phyloP scores from a whole-genome alignment of 2,797 vertebrate species.

The Muscicapa comitata region DNA sequence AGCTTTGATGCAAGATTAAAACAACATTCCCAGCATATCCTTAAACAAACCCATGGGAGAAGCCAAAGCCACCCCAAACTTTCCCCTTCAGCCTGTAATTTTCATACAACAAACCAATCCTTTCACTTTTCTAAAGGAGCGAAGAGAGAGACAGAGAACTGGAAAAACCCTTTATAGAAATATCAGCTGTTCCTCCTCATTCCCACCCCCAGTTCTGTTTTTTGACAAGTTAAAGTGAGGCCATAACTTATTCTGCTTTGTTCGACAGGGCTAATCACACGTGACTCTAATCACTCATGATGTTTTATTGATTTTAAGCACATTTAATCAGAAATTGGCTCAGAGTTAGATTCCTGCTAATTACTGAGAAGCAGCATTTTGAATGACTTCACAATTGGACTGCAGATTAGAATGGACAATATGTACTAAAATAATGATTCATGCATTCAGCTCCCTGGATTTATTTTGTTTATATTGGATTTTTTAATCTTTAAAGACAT shows the following conservation, averaged over 20 bases:
- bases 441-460: conserved; percentile 70
- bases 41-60: conserved; percentile 18
- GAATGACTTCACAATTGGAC: conserved; percentile 76
- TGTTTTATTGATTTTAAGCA: conserved; percentile 81
- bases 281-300: conserved; percentile 77
- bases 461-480: conserved; percentile 75
- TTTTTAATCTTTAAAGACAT: conserved; percentile 76
- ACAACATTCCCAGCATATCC: background rate
- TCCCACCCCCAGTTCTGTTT: conserved; percentile 65
- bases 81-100: conserved; percentile 57
- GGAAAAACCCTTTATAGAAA: conserved; percentile 61
- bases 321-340: conserved; percentile 81
- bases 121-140: conserved; percentile 35
- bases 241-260: conserved; percentile 73
- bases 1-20: background rate
- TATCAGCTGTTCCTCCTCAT: conserved; percentile 64
- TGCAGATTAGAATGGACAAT: conserved; percentile 77
- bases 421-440: conserved; percentile 78
- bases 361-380: conserved; percentile 76
- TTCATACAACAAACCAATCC: conserved; percentile 51
- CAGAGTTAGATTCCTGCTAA: conserved; percentile 77
- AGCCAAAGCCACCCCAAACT: conserved; percentile 52
- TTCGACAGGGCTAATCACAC: conserved; percentile 74
- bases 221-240: conserved; percentile 72
- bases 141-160: conserved; percentile 33